Evolutionary conservation across 1,140 invertebrate genomes (phyloP).

Genomic region (Neodiprion fabricii): DNA sequence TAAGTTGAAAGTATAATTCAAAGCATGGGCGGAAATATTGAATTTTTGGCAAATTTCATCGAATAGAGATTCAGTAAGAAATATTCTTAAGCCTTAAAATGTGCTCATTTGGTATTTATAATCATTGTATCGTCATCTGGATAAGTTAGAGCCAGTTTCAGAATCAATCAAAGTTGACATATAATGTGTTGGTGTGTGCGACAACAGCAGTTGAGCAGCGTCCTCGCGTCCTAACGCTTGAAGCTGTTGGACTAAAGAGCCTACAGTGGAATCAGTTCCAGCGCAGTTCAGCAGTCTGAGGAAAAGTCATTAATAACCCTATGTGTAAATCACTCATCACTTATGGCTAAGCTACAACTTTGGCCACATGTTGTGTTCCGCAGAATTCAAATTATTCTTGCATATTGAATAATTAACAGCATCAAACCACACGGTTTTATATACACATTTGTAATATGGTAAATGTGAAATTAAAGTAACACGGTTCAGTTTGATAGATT

Average conservation of each 20-base stretch:
- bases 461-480: no score
- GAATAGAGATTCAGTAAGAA: neutral
- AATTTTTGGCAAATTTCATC: slow-evolving; percentile 25
- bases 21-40: slow-evolving; percentile 36
- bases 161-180: slow-evolving; percentile 50
- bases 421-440: no score
- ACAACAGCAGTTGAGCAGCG: slow-evolving; percentile 51
- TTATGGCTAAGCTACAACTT: no score
- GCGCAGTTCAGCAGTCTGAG: slow-evolving; percentile 51
- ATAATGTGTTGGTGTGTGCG: slow-evolving; percentile 52
- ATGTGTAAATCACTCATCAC: no score
- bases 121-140: slow-evolving; percentile 56
- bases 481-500: no score
- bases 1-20: no score
- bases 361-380: no score
- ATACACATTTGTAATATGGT: no score
- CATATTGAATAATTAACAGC: no score
- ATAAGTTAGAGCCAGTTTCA: slow-evolving; percentile 59
- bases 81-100: neutral
- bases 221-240: slow-evolving; percentile 55
- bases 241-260: slow-evolving; percentile 49
- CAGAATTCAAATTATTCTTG: no score
- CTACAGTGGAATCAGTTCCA: slow-evolving; percentile 50
- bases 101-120: slow-evolving; percentile 25
- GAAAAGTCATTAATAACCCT: neutral